These are phyloP conservation scores for Elephantulus edwardii DNA, from an alignment of 2,113 vertebrate genomes.

Conservation along the genomic window DNA sequence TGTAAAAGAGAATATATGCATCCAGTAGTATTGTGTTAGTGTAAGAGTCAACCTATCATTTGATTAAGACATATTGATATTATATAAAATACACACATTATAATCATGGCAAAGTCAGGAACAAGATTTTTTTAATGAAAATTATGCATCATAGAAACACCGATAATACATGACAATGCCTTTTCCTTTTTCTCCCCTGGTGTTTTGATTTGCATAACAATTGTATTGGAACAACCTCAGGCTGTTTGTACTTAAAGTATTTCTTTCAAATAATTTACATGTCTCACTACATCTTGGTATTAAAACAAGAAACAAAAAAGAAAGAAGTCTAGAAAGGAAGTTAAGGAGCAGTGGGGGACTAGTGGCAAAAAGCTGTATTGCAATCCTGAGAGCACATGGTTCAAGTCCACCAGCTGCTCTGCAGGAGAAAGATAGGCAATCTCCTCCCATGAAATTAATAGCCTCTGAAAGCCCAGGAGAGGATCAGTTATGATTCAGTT, in stretches of 20 bases:
- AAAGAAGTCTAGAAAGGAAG: background rate
- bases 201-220: conserved; percentile 20
- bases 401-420: no score
- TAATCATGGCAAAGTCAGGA: background rate
- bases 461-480: no score
- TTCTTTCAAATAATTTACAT: background rate
- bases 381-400: no score
- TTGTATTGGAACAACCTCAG: background rate
- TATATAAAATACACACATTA: background rate
- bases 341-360: no score
- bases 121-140: conserved; percentile 1
- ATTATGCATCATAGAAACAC: background rate
- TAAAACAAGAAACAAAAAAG: background rate
- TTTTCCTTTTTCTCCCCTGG: background rate
- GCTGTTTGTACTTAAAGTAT: background rate
- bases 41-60: background rate
- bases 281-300: background rate
- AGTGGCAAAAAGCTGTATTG: no score
- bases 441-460: no score
- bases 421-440: no score
- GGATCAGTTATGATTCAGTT: no score
- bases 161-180: background rate
- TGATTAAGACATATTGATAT: background rate
- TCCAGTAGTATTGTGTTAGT: background rate
- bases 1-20: background rate